These are phyloP conservation scores for Aptenodytes forsteri DNA, from an alignment of 2,113 vertebrate genomes.

Conservation along the genomic window DNA sequence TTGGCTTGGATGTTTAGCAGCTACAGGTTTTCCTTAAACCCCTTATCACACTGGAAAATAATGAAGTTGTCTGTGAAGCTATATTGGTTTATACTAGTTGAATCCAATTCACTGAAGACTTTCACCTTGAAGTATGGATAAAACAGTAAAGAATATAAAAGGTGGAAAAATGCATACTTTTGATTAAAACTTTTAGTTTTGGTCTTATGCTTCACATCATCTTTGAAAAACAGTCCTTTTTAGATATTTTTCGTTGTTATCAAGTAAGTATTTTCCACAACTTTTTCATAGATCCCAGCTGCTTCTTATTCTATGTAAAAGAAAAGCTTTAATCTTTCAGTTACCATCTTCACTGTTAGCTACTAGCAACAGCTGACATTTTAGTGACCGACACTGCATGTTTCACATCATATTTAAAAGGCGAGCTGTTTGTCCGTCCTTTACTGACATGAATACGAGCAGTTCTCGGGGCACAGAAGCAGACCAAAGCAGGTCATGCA, in stretches of 20 bases:
- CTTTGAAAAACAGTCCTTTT: neutral
- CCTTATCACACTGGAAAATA: neutral
- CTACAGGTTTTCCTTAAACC: neutral
- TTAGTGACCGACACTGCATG: neutral
- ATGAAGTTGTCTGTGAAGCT: neutral
- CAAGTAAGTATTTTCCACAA: neutral
- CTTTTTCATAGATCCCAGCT: neutral
- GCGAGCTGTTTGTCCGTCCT: neutral
- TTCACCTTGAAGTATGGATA: neutral
- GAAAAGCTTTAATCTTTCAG: neutral
- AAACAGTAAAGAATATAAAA: neutral
- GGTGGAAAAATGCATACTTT: neutral
- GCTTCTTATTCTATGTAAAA: neutral
- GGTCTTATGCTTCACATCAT: neutral
- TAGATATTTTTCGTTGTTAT: neutral
- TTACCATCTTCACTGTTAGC: neutral
- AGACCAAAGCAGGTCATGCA: neutral
- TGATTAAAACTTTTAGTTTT: neutral
- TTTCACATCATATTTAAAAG: neutral
- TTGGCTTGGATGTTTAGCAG: neutral
- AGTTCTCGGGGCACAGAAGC: neutral
- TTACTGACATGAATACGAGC: neutral
- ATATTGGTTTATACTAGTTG: fast-evolving
- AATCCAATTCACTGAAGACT: neutral
- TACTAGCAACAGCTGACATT: neutral